Evolutionary conservation across 2,797 vertebrate genomes (phyloP), one percentile per base, ranked within the genome.

Genomic region (Emys orbicularis): DNA sequence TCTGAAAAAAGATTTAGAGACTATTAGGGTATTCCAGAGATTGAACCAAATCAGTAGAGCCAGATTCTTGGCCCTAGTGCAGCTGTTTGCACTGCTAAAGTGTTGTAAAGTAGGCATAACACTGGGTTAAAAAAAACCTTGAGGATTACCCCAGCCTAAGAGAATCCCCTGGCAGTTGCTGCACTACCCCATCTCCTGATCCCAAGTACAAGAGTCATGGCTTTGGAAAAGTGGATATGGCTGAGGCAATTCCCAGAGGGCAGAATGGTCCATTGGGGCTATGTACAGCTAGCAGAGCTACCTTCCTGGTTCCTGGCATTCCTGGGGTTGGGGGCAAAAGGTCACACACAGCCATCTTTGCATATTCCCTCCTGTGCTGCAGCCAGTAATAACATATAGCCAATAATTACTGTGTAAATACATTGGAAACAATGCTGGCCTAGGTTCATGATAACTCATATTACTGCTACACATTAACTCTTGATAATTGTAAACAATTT

Each of bases 391-490:
- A 57, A 57, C 25, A 57, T 27, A 27, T 25, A 27, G 56, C 25
- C 11, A 57, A 57, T 50, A 83, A 83, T 21, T 23, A 41, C 29
- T 77, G 12, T 41, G 16, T 49, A 54, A 41, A 25, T 90, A 49
- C 19, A 25, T 52, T 68, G 74, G 53, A 80, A 34, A 5, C 53
- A 74, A 57, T 86, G 49, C 84, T 87, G 68, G 5, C 76, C 57
- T 81, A 50, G n/a, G n/a, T 61, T 7, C 54, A 79, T 52, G n/a
- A 44, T 44, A 29, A 82, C 44, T 86, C 37, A 0, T 13, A 13
- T 86, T 86, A 86, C 72, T 90, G 77, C 89, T 81, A 54, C 52
- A 37, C 83, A 53, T 77, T 91, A 86, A 77, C 47, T 86, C n/a
- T 18, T 76, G 84, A 53, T 91, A 86, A 91, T 56, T 82, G 65